phyloP scores from a whole-genome alignment of 2,113 vertebrate genomes.

The Phalacrocorax aristotelis region DNA sequence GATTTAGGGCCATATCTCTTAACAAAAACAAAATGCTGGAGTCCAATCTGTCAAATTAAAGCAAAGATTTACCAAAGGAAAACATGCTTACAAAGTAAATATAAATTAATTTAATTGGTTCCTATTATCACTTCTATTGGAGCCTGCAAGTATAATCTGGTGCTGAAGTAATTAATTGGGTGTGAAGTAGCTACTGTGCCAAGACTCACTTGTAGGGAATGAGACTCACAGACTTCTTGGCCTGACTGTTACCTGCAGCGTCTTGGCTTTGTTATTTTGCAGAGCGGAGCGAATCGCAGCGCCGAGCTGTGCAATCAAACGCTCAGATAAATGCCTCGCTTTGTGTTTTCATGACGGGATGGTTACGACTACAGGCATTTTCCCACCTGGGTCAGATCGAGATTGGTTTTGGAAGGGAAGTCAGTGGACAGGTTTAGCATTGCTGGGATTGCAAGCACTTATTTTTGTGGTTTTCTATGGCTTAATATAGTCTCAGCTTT shows the following conservation, averaged over 20 bases:
- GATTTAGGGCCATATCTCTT: background rate
- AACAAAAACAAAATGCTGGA: conserved; percentile 4
- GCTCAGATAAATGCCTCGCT: background rate
- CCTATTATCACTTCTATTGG: conserved; percentile 75
- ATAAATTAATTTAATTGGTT: conserved; percentile 77
- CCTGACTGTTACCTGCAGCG: conserved; percentile 50
- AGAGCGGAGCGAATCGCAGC: background rate
- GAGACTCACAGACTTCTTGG: conserved; percentile 51
- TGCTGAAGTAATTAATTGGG: conserved; percentile 80
- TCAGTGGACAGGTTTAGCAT: background rate
- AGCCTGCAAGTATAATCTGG: conserved; percentile 73
- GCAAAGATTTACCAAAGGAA: conserved; percentile 52
- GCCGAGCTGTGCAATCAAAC: background rate
- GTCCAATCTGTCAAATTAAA: conserved; percentile 18
- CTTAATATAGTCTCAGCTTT: background rate
- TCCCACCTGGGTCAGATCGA: background rate
- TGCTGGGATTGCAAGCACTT: background rate
- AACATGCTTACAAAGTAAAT: conserved; percentile 51
- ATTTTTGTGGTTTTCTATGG: conserved; percentile 13
- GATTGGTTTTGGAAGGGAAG: background rate
- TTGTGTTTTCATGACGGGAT: background rate
- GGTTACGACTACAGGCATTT: background rate
- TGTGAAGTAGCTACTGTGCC: conserved; percentile 74
- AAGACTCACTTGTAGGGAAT: conserved; percentile 69
- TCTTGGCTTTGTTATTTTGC: conserved; percentile 49